phyloP scores from a whole-genome alignment of 2,797 vertebrate genomes.

The Lophotriccus pileatus region DNA sequence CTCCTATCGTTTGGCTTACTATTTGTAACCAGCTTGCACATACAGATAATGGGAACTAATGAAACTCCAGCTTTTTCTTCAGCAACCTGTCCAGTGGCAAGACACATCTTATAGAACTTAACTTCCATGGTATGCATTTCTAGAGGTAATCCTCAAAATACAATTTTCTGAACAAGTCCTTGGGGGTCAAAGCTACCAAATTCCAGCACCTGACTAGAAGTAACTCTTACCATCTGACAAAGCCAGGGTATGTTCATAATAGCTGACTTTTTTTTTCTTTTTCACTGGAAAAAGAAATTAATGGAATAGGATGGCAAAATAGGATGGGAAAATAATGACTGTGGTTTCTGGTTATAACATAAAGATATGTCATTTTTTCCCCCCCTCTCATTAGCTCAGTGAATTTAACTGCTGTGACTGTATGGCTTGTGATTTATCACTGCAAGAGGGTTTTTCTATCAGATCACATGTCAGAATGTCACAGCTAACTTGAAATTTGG shows the following conservation, averaged over 20 bases:
- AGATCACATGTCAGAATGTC: not conserved
- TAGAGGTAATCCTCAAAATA: not conserved
- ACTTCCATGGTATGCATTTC: conserved; percentile 11
- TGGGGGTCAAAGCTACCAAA: not conserved
- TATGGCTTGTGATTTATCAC: not conserved
- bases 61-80: conserved; percentile 35
- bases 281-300: not conserved
- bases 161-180: not conserved
- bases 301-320: not conserved
- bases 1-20: not conserved
- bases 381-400: not conserved
- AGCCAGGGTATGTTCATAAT: not conserved
- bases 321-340: not conserved
- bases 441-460: not conserved
- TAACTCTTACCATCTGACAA: not conserved
- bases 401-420: not conserved
- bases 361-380: not conserved
- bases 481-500: not conserved
- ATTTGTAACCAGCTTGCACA: conserved; percentile 65
- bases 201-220: not conserved
- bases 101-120: not conserved
- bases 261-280: not conserved
- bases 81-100: conserved; percentile 18
- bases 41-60: conserved; percentile 43
- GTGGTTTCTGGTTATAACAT: not conserved